Evolutionary conservation across 2,797 vertebrate genomes (phyloP).

Genomic region (Chlorospingus flavigularis): DNA sequence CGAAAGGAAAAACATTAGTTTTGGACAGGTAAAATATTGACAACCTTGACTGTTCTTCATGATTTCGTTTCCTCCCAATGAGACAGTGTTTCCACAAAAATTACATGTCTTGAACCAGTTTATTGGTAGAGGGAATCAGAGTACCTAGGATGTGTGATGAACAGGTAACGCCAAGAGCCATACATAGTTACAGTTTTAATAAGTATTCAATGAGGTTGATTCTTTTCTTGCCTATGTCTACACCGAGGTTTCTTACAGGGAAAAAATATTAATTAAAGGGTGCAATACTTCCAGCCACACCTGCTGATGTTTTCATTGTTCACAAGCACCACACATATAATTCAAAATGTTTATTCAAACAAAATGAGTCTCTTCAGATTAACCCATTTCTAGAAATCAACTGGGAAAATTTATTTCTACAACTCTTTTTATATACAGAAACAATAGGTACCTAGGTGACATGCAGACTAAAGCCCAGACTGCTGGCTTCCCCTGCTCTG

Average conservation of each 20-base stretch:
- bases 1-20: neutral
- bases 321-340: neutral
- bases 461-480: neutral
- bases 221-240: neutral
- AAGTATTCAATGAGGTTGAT: neutral
- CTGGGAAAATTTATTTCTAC: neutral
- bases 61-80: neutral
- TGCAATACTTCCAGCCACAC: neutral
- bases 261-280: neutral
- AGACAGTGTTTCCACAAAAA: neutral
- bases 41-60: neutral
- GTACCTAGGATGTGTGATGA: neutral
- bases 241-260: neutral
- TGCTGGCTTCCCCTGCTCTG: neutral
- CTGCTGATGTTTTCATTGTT: neutral
- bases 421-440: neutral
- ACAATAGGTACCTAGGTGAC: neutral
- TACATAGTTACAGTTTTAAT: neutral
- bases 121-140: neutral
- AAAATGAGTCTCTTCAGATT: neutral
- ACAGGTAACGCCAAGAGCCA: neutral
- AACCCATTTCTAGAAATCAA: neutral
- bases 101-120: neutral
- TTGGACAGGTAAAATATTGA: neutral
- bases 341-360: neutral